Base-by-base conservation (phyloP, 2,113 vertebrate genomes). In the Ictalurus punctatus region DNA sequence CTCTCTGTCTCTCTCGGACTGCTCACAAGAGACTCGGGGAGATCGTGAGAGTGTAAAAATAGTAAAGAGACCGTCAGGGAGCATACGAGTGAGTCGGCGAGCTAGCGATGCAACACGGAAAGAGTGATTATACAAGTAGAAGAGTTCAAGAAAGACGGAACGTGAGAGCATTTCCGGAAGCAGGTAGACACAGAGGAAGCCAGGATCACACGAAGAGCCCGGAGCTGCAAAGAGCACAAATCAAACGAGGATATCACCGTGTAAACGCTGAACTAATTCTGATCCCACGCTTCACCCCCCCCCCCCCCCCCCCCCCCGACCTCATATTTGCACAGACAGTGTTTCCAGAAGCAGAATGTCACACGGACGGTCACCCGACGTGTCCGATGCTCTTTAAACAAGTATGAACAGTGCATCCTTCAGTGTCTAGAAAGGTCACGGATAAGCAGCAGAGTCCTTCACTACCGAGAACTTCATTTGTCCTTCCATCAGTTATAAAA, bases 181-280 rank as follows among this genome's bases (percentile, higher is more conserved):
- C 27, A 69, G 3, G 71, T 8, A n/a, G 30, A n/a, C 10, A 69
- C 9, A 86, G 17, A 80, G 37, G 34, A 84, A 44, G 52, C 69
- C 54, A 59, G 79, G 54, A 82, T 82, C 54, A 59, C n/a, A 80
- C 52, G 56, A 80, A 82, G 79, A 34, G 79, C 79, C 76, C 27
- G 48, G 14, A 80, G 48, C 76, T 80, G 76, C 48, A 19, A 19
- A 82, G 8, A 82, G 17, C n/a, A 21, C 5, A 59, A 54, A 82
- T 82, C 59, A 59, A 82, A 82, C 54, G 23, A 59, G 21, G 80
- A 82, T 82, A 37, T 58, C 54, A 40, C 34, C 44, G 81, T 63
- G 81, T 83, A 83, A 83, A 83, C 44, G 34, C 44, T 83, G 81
- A 63, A 83, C 34, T 83, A 63, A 63, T 83, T 83, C 81, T 0